phyloP scores from a whole-genome alignment of 2,888 invertebrate species.

The Drosophila setosimentum region DNA sequence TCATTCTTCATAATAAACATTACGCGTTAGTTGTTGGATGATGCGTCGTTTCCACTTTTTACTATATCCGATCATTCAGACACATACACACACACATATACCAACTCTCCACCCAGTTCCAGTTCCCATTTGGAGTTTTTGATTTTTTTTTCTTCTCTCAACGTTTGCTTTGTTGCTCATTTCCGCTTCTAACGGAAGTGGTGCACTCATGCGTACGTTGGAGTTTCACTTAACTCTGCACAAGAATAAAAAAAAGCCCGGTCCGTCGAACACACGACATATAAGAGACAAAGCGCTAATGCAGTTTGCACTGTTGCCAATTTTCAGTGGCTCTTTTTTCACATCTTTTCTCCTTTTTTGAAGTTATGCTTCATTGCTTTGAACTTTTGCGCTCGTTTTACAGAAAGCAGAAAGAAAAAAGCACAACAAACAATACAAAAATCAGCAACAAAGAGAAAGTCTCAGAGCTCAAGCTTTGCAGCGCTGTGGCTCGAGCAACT shows the following conservation, averaged over 20 bases:
- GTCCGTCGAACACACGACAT: conserved; percentile 21
- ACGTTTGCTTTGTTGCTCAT: conserved; percentile 61
- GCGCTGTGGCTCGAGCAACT: conserved; percentile 39
- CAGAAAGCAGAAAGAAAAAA: conserved; percentile 21
- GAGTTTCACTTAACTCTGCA: conserved; percentile 57
- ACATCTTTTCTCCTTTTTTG: conserved; percentile 1
- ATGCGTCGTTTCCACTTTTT: conserved; percentile 45
- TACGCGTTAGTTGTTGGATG: conserved; percentile 34
- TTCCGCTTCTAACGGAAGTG: conserved; percentile 79
- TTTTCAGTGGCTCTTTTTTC: conserved; percentile 50
- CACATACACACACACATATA: conserved; percentile 24
- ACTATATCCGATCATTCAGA: conserved; percentile 42
- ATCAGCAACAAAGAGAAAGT: conserved; percentile 76
- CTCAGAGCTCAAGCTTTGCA: conserved; percentile 55
- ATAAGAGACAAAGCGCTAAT: conserved; percentile 16
- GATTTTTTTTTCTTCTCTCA: conserved; percentile 18
- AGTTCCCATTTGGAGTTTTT: conserved; percentile 20
- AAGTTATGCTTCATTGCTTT: conserved; percentile 75
- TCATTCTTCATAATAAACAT: conserved; percentile 54
- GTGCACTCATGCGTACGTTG: conserved; percentile 75
- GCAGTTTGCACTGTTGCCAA: conserved; percentile 59
- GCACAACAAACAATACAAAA: conserved; percentile 15
- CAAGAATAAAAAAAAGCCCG: conserved; percentile 42
- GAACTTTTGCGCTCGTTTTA: conserved; percentile 76
- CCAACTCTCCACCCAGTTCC: conserved; percentile 31